A percentile compares a stretch with the other conserved stretches of the same genome.
These are phyloP conservation scores for Labroides dimidiatus DNA, from an alignment of 2,797 vertebrate genomes.

Conservation along the genomic window DNA sequence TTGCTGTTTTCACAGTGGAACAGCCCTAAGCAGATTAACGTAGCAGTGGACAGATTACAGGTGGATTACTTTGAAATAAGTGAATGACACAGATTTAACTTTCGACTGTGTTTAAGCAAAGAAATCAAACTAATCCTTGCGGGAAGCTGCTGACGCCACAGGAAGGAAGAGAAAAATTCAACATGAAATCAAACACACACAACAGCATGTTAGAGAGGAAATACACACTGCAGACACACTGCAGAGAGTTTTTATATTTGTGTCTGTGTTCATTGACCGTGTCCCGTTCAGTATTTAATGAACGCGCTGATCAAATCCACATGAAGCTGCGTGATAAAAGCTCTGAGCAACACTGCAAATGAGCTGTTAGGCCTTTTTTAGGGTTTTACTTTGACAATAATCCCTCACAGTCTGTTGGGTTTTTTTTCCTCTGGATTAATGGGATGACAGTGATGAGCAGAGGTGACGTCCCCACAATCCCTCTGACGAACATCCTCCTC, in stretches of 20 bases:
- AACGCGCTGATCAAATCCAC: conserved; percentile 9
- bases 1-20: conserved; percentile 4
- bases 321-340: too few relatives aligned
- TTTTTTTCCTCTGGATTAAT: conserved; percentile 31
- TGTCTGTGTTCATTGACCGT: background rate
- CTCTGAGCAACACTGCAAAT: background rate
- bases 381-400: conserved; percentile 43
- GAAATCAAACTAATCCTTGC: too few relatives aligned
- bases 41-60: conserved; percentile 37
- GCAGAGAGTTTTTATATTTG: too few relatives aligned
- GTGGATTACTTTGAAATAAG: conserved; percentile 50
- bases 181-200: too few relatives aligned
- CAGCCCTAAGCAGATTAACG: conserved; percentile 41
- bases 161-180: too few relatives aligned
- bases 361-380: conserved; percentile 8
- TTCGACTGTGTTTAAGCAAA: background rate
- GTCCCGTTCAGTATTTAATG: too few relatives aligned
- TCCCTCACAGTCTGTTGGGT: conserved; percentile 21
- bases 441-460: conserved; percentile 21
- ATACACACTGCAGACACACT: too few relatives aligned
- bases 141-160: too few relatives aligned
- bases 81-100: background rate
- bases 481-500: conserved; percentile 9
- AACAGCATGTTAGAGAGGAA: too few relatives aligned
- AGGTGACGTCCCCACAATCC: conserved; percentile 13